These are phyloP conservation scores for Drosophila subquinaria DNA, from an alignment of 2,888 invertebrate species.

Conservation along the genomic window DNA sequence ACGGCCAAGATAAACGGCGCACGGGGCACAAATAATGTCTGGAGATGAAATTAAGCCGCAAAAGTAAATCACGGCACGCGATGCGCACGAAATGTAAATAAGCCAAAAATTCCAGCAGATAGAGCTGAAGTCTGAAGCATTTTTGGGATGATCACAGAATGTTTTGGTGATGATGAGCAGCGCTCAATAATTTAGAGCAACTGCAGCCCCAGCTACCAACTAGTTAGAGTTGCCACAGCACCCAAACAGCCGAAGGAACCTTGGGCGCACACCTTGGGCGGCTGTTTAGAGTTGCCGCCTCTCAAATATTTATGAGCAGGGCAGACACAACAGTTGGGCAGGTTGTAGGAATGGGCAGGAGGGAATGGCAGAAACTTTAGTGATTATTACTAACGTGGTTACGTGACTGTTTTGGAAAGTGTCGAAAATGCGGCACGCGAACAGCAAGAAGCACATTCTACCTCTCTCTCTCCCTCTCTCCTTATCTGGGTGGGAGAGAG, in stretches of 20 bases:
- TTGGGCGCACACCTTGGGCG: slow-evolving; percentile 48
- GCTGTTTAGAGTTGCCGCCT: slow-evolving; percentile 41
- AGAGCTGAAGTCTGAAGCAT: background rate
- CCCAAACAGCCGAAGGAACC: slow-evolving; percentile 38
- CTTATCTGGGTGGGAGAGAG: slow-evolving; percentile 9
- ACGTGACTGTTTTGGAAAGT: slow-evolving; percentile 85
- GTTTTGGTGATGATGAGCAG: slow-evolving; percentile 47
- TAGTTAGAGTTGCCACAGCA: slow-evolving; percentile 16
- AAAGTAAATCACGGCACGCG: slow-evolving; percentile 83
- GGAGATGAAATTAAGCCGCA: slow-evolving; percentile 84
- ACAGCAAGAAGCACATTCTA: slow-evolving; percentile 19
- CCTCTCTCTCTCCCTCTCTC: background rate
- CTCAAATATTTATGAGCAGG: slow-evolving; percentile 74
- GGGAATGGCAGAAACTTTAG: slow-evolving; percentile 82
- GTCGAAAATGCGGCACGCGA: slow-evolving; percentile 83
- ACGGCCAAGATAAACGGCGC: slow-evolving; percentile 78
- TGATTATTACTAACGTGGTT: slow-evolving; percentile 85
- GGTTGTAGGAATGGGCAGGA: background rate
- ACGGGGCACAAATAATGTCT: slow-evolving; percentile 83
- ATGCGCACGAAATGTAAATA: slow-evolving; percentile 84
- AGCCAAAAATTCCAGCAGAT: slow-evolving; percentile 32
- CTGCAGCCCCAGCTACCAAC: slow-evolving; percentile 45
- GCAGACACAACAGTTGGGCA: slow-evolving; percentile 43
- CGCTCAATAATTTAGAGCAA: slow-evolving; percentile 81
- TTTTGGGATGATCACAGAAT: slow-evolving; percentile 41